Conservation (phyloP, 2,113 vertebrate genomes). For the Zosterops hypoxanthus region DNA sequence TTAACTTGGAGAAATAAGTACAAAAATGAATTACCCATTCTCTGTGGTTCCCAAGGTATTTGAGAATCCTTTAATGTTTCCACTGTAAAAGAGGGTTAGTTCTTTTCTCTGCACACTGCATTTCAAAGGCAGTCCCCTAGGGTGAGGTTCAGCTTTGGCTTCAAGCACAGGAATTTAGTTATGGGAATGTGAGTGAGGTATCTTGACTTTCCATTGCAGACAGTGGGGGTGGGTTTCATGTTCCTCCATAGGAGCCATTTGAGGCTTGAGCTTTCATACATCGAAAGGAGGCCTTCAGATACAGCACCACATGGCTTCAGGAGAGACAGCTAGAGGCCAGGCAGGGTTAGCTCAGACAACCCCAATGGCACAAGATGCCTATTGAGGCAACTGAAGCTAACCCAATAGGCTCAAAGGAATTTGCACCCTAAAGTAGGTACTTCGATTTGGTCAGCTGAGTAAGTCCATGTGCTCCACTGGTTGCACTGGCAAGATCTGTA, state of each 20-base stretch:
- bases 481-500: neutral
- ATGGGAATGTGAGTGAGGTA: neutral
- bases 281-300: neutral
- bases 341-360: neutral
- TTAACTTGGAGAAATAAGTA: slow-evolving; percentile 31
- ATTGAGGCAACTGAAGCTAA: neutral
- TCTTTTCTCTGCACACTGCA: slow-evolving; percentile 26
- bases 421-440: neutral
- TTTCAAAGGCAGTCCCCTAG: slow-evolving; percentile 57
- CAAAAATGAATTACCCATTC: slow-evolving; percentile 30
- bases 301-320: neutral
- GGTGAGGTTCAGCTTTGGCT: slow-evolving; percentile 46
- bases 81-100: slow-evolving; percentile 18
- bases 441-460: neutral
- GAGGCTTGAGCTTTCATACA: neutral
- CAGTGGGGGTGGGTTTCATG: neutral
- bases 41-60: slow-evolving; percentile 27
- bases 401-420: neutral
- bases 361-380: neutral
- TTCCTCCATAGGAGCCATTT: neutral
- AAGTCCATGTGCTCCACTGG: neutral
- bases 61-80: slow-evolving; percentile 42
- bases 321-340: neutral
- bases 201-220: slow-evolving; percentile 10
- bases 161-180: slow-evolving; percentile 6